These are phyloP conservation scores for Orchesella cincta DNA, from an alignment of 1,140 invertebrate species.

Conservation along the genomic window DNA sequence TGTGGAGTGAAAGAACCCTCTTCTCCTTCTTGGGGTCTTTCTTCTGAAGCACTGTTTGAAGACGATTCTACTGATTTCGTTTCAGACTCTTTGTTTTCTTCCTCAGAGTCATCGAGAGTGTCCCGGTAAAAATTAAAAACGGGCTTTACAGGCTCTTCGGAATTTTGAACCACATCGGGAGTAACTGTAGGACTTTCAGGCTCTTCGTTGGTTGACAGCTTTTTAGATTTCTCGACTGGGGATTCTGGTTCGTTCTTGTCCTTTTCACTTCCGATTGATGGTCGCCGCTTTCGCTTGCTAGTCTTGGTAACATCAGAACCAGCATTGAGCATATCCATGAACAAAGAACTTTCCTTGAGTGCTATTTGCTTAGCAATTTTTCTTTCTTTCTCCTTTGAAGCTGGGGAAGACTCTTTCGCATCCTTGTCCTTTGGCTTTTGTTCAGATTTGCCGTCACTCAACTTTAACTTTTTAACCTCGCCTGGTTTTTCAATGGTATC, in stretches of 20 bases:
- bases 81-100: not conserved
- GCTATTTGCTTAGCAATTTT: conserved; percentile 56
- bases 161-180: not conserved
- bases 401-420: conserved; percentile 53
- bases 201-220: not conserved
- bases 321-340: conserved; percentile 81
- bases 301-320: conserved; percentile 63
- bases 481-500: conserved; percentile 44
- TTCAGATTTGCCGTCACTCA: conserved; percentile 45
- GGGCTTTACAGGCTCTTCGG: conserved; percentile 45
- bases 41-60: conserved; percentile 9
- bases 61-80: not conserved
- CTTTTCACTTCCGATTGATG: conserved; percentile 66
- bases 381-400: conserved; percentile 51
- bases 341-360: conserved; percentile 84
- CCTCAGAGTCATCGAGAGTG: conserved; percentile 68
- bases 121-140: conserved; percentile 83
- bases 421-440: conserved; percentile 31
- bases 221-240: conserved; percentile 52
- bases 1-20: conserved; percentile 35
- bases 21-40: conserved; percentile 40
- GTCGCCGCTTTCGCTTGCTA: conserved; percentile 74
- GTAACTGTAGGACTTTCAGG: not conserved
- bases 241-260: conserved; percentile 61
- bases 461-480: conserved; percentile 40